phyloP scores from a whole-genome alignment of 2,113 vertebrate species.

The Corythornis madagascariensis region DNA sequence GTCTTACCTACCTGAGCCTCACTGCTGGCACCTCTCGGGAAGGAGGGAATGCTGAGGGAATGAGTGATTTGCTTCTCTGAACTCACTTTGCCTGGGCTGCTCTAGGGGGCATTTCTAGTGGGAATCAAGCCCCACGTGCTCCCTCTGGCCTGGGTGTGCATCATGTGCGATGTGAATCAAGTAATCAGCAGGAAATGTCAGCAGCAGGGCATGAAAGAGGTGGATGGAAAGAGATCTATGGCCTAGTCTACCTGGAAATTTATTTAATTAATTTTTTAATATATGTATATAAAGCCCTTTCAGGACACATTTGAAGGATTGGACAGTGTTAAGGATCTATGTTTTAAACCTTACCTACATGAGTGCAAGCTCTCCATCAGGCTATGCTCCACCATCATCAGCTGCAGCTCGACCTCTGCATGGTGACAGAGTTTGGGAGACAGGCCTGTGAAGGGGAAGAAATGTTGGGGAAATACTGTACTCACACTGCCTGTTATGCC shows the following conservation, averaged over 20 bases:
- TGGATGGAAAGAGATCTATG: neutral
- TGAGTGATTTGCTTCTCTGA: neutral
- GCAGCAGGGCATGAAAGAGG: neutral
- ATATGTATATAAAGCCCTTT: neutral
- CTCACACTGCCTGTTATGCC: neutral
- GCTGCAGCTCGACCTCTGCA: neutral
- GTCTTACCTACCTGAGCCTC: conserved; percentile 12
- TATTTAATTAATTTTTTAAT: too few species aligned
- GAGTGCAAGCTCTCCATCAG: neutral
- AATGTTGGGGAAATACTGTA: neutral
- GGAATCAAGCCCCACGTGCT: neutral
- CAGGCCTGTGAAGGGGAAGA: neutral
- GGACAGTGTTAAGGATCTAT: neutral
- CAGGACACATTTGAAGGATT: neutral
- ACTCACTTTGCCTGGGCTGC: neutral
- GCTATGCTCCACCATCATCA: neutral
- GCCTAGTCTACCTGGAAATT: neutral
- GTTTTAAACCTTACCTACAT: neutral
- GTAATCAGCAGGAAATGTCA: neutral
- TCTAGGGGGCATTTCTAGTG: neutral
- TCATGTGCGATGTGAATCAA: neutral
- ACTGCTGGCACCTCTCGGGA: conserved; percentile 1
- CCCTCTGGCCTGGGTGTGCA: neutral
- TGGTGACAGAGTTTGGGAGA: neutral
- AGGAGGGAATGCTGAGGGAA: neutral